phyloP scores from a whole-genome alignment of 2,888 invertebrate species.

The Ectobius pallidus region DNA sequence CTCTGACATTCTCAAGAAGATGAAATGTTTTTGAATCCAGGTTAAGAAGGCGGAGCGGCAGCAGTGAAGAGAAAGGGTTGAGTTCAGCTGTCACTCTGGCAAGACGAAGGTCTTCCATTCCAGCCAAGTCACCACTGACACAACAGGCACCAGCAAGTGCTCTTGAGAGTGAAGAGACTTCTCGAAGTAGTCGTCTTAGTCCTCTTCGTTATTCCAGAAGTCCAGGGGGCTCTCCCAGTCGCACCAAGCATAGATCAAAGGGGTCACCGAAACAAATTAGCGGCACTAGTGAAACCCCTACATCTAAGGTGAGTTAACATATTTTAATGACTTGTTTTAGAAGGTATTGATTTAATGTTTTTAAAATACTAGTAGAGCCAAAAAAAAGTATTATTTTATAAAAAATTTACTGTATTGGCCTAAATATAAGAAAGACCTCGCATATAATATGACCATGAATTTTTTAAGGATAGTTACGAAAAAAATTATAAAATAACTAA shows the following conservation, averaged over 20 bases:
- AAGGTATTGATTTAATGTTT: too few relatives aligned
- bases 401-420: too few relatives aligned
- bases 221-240: constrained; percentile 62
- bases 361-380: too few relatives aligned
- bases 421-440: too few relatives aligned
- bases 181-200: constrained; percentile 40
- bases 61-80: constrained; percentile 38
- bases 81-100: constrained; percentile 27
- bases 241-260: constrained; percentile 52
- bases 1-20: too few relatives aligned
- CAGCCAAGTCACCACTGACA: constrained; percentile 36
- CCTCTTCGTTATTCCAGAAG: constrained; percentile 50
- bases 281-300: background rate
- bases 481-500: too few relatives aligned
- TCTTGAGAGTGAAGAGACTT: constrained; percentile 9
- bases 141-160: background rate
- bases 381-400: too few relatives aligned
- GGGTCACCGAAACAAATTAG: constrained; percentile 36
- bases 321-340: too few relatives aligned
- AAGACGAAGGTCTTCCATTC: constrained; percentile 41
- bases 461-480: too few relatives aligned
- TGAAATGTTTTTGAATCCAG: too few relatives aligned
- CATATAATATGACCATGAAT: too few relatives aligned
- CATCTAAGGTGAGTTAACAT: background rate
- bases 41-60: constrained; percentile 38